phyloP scores from a whole-genome alignment of 2,888 invertebrate species.

The Drosophila aldrichi region DNA sequence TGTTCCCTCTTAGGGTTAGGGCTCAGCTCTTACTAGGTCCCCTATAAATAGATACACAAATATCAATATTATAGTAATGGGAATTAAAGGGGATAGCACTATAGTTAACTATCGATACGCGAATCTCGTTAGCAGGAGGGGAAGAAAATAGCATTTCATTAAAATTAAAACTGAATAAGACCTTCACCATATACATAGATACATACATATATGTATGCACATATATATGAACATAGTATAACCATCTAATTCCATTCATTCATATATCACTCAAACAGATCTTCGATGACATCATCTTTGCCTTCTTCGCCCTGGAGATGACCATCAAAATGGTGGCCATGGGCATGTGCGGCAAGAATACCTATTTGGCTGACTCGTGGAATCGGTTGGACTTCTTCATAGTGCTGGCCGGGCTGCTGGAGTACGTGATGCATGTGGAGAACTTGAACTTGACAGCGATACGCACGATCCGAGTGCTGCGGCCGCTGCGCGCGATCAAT shows the following conservation, averaged over 20 bases:
- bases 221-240: not conserved
- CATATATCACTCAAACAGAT: constrained; percentile 87
- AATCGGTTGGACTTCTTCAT: constrained; percentile 99
- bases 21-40: not conserved
- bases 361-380: constrained; percentile 99
- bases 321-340: constrained; percentile 99
- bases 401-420: constrained; percentile 96
- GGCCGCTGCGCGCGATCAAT: constrained; percentile 99
- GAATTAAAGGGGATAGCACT: too few species aligned
- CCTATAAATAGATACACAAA: too few species aligned
- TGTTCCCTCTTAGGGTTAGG: not conserved
- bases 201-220: not conserved
- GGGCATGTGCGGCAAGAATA: constrained; percentile 96
- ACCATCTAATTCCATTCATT: not conserved
- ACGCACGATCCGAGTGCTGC: constrained; percentile 97
- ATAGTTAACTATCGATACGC: too few species aligned
- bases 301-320: constrained; percentile 99
- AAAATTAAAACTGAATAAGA: too few species aligned
- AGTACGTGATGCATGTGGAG: constrained; percentile 97
- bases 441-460: constrained; percentile 99
- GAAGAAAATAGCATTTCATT: too few species aligned
- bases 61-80: too few species aligned
- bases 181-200: not conserved
- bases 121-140: too few species aligned
- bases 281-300: constrained; percentile 99